Evolutionary conservation across 2,797 vertebrate species (phyloP), one percentile per base, ranked within the genome.

Genomic region (Anguilla megastoma): DNA sequence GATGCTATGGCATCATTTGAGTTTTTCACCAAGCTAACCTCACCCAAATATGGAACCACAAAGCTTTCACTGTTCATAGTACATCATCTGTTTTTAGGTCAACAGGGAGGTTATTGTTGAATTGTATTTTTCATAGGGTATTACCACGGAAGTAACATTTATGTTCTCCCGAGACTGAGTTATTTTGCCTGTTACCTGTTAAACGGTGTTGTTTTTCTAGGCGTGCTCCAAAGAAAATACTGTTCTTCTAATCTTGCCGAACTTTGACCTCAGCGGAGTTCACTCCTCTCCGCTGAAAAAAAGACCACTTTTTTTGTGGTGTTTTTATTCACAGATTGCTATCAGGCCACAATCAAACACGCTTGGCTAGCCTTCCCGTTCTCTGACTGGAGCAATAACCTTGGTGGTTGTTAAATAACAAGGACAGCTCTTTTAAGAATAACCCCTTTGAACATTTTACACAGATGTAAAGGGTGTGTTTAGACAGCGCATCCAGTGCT

Each of bases 251-350:
- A 87, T 87, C 80, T 69, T 33, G 24, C 63, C 60, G 63, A 88
- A 71, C 82, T 87, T 87, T 87, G 87, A 69, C 87, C 60, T 52
- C n/a, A 33, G n/a, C 9, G 48, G 14, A 56, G 63, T 36, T 50
- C 86, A 76, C 85, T 90, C 84, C 56, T 18, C 60, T 85, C 88
- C 18, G 69, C 74, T 85, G 87, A 41, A 87, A 88, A 41, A 84
- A 89, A 86, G 66, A 88, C 86, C 71, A 69, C 87, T 82, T 89
- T 80, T 86, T 87, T 89, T n/a, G 33, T 58, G 71, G 48, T n/a
- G 89, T 60, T 89, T 91, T 90, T 79, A 86, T 89, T 84, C 50
- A 84, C 76, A 88, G 85, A 89, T 89, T 60, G 69, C 54, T 86
- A 85, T 92, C 89, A 58, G 71, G 52, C 10, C 82, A 84, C 52